A percentile compares a stretch with the other conserved stretches of the same genome.
Evolutionary conservation across 2,113 vertebrate genomes (phyloP).

Genomic region (Nyctereutes procyonoides): DNA sequence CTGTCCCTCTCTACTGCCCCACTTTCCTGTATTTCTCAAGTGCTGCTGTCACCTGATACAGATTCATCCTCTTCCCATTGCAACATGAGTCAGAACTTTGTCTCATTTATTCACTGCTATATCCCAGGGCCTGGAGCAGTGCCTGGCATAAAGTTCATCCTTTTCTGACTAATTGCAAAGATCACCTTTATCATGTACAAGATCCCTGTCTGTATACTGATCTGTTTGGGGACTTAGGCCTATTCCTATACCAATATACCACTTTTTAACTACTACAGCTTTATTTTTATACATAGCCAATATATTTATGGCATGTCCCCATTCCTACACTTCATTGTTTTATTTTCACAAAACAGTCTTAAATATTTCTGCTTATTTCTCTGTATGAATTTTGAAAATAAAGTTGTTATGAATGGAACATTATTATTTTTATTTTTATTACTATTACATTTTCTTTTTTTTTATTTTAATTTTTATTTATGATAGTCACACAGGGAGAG

Average conservation of each 20-base stretch:
- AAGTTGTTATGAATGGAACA: background rate
- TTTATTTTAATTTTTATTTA: no score
- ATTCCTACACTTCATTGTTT: background rate
- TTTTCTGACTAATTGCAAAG: background rate
- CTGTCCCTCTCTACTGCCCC: background rate
- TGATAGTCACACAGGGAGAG: no score
- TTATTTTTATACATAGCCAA: background rate
- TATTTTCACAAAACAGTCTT: background rate
- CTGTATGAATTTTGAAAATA: background rate
- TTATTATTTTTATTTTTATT: background rate
- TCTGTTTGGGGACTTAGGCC: background rate
- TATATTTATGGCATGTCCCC: background rate
- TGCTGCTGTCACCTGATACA: background rate
- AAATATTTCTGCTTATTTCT: background rate
- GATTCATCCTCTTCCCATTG: background rate
- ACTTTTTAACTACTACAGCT: background rate
- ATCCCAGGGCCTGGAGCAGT: background rate
- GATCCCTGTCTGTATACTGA: background rate
- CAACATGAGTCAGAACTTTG: background rate
- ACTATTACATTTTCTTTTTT: background rate
- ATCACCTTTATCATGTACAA: background rate
- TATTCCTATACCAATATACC: background rate
- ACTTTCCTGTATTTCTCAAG: background rate
- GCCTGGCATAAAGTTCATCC: background rate
- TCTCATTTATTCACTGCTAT: background rate